Evolutionary conservation across 2,797 vertebrate genomes (phyloP).

Genomic region (Falco novaeseelandiae): DNA sequence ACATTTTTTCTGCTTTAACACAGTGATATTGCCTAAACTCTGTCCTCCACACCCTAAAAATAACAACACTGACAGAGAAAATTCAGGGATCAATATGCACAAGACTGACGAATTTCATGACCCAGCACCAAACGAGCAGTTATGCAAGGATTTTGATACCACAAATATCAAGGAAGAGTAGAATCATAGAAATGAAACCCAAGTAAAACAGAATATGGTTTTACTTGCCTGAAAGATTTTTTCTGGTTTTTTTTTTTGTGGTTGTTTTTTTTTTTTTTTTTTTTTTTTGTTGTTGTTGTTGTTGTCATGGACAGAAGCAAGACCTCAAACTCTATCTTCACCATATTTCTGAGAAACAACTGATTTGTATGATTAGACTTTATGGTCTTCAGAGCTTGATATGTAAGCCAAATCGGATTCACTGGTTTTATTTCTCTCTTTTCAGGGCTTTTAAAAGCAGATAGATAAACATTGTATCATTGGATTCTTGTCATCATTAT

Average conservation of each 20-base stretch:
- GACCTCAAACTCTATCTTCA: not conserved
- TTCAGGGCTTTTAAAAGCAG: not conserved
- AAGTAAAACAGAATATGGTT: accelerated
- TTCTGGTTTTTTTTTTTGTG: too few relatives aligned
- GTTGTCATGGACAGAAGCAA: not conserved
- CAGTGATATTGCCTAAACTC: not conserved
- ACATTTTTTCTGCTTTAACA: not conserved
- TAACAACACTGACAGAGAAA: not conserved
- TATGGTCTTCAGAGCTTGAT: not conserved
- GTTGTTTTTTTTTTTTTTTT: too few relatives aligned
- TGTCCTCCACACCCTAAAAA: not conserved
- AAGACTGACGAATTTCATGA: not conserved
- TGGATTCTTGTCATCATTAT: not conserved
- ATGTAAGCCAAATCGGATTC: not conserved
- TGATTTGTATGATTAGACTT: not conserved
- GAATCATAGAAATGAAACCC: not conserved
- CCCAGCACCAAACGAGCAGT: not conserved
- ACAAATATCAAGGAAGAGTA: not conserved
- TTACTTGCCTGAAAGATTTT: not conserved
- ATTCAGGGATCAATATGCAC: not conserved
- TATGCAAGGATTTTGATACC: not conserved
- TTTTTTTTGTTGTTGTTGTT: not conserved
- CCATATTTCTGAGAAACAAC: not conserved
- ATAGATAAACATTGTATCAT: not conserved
- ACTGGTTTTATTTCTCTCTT: not conserved